Base-by-base conservation (phyloP, 2,797 vertebrate species). In the Silurus aristotelis region DNA sequence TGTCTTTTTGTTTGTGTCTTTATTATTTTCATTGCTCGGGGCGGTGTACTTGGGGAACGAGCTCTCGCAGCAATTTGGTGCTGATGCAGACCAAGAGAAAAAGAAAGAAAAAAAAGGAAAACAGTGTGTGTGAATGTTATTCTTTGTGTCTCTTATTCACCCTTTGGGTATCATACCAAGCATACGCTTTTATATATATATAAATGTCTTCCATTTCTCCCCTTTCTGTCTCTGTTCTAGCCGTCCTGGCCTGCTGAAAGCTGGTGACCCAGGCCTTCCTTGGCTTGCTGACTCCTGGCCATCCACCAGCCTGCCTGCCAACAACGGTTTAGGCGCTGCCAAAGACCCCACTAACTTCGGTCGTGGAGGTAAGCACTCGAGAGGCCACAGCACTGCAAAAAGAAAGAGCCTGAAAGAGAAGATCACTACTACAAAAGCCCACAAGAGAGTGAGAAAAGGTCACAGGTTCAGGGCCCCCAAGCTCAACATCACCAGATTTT, bases 201-300 rank as follows among this genome's bases (percentile, higher is more conserved):
- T 38, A 38, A 38, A 27, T 46, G 46, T 63, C 31, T 46, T 68
- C 63, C 19, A 56, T 63, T 73, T 82, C 80, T 73, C 22, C 78
- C 67, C n/a, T 60, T 58, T 79, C 27, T 52, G 17, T 79, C 22
- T 58, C 38, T 48, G 19, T 80, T 14, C 82, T 80, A 99, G 98
- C 89, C 97, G 98, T 67, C 98, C 98, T 75, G 98, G 98, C 88
- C 93, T 99, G 88, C 92, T 99, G 89, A 99, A 98, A 87, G 94
- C 97, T 82, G 95, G 96, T 89, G 98, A 99, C 92, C 96, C 98
- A 15, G 97, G 93, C 83, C 99, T 99, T 89, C 98, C 98, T 87
- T 99, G 98, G 98, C 96, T 99, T 91, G 98, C 98, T 6, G 98
- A 99, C 92, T 99, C 98, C 27, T 99, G 98, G 98, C 98, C 98